phyloP scores from a whole-genome alignment of 2,113 vertebrate species.

The Lynx canadensis region DNA sequence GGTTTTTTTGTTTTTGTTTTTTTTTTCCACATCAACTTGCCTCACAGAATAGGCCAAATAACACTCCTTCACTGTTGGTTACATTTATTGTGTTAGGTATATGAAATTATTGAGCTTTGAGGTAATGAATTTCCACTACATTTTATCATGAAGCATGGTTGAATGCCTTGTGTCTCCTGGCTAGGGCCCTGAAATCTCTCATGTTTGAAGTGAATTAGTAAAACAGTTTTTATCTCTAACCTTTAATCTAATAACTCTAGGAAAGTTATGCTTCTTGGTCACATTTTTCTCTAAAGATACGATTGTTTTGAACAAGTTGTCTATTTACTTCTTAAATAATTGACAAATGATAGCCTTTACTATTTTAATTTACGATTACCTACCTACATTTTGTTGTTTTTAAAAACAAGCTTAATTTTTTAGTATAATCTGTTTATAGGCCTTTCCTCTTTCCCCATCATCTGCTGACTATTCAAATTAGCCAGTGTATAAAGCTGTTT shows the following conservation, averaged over 20 bases:
- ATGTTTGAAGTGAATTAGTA: conserved; percentile 37
- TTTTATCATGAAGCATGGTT: not conserved
- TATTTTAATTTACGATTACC: not conserved
- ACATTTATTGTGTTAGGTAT: not conserved
- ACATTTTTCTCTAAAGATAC: not conserved
- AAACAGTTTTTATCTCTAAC: not conserved
- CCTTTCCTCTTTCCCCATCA: not conserved
- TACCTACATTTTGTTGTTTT: conserved; percentile 24
- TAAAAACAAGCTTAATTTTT: conserved; percentile 31
- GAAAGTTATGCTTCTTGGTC: not conserved
- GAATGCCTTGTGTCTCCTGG: not conserved
- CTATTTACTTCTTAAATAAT: not conserved
- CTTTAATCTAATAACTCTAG: not conserved
- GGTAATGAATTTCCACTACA: not conserved
- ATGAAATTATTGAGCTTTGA: conserved; percentile 20
- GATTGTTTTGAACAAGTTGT: not conserved
- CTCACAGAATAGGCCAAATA: not conserved
- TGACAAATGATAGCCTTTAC: conserved; percentile 18
- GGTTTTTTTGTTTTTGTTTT: not conserved
- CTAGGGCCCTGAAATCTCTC: not conserved
- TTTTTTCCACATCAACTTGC: not conserved
- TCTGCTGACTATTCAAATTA: conserved; percentile 33
- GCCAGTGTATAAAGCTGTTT: not conserved
- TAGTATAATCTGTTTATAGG: not conserved
- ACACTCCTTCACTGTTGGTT: not conserved